Evolutionary conservation across 2,113 vertebrate species (phyloP), one percentile per base, ranked within the genome.

Genomic region (Silurus meridionalis): DNA sequence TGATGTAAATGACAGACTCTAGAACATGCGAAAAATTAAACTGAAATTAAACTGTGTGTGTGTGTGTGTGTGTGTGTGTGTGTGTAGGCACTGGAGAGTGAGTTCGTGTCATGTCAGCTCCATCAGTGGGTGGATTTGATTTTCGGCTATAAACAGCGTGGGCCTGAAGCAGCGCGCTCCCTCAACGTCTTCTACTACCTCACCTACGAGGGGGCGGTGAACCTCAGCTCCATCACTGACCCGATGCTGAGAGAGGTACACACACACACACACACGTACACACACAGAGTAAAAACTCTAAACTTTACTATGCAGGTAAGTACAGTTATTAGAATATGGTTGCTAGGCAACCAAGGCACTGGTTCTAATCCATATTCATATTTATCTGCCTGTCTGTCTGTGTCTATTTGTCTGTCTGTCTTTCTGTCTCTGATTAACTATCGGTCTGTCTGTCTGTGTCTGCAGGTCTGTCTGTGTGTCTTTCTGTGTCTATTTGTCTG

Each of bases 61-160:
- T 66, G 11, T 75, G 50, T 82, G 50, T 8, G 82, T 75, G 28
- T 88, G 17, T 86, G 72, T 83, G 64, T 90, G 83, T 82, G 87
- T 85, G 92, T 91, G 5, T 93, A 99, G 98, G 98, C 98, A 0
- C 92, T 99, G 89, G 98, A 99, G 93, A 99, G 98, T 83, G 98
- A 99, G 91, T 99, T 99, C 94, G 98, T 99, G 91, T 99, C 98
- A 84, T 99, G 98, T 93, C 98, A 99, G 93, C 97, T 99, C 86
- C 98, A 99, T 94, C 98, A 99, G 90, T 99, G 98, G 98, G 98
- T 99, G 86, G 98, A 99, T 92, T 95, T 99, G 88, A 98, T 99
- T 91, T 99, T 99, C 86, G 98, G 98, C 93, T 99, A 99, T 93
- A 99, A 99, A 85, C 98, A 99, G 91, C 98, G 98, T 94, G 98